Percentiles rank a stretch among this genome's conserved stretches.
These are phyloP conservation scores for Acanthosoma haemorrhoidale DNA, from an alignment of 2,888 invertebrate species.

Conservation along the genomic window DNA sequence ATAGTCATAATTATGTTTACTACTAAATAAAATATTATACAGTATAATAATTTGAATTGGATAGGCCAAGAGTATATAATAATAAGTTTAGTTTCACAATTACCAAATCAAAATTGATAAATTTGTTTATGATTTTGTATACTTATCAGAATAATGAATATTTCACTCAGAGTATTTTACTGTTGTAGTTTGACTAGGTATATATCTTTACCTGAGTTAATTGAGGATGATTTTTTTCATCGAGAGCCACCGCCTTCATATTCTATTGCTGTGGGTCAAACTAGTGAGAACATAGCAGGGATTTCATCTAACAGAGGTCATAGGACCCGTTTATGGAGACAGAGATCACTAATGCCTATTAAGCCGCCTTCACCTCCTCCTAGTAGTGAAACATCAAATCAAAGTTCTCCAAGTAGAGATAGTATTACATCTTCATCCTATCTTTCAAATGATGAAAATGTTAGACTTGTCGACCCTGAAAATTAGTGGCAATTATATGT, in stretches of 20 bases:
- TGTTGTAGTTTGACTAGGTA: conserved; percentile 38
- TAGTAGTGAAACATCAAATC: conserved; percentile 38
- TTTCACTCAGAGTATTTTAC: neutral
- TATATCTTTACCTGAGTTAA: conserved; percentile 39
- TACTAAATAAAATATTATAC: too few species aligned
- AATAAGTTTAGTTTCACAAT: too few species aligned
- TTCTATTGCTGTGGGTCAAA: conserved; percentile 47
- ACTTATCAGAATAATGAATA: too few species aligned
- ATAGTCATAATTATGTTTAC: too few species aligned
- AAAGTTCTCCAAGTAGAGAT: conserved; percentile 42
- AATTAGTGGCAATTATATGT: too few species aligned
- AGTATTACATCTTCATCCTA: conserved; percentile 42
- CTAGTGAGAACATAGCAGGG: conserved; percentile 16
- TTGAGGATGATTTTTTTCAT: conserved; percentile 44
- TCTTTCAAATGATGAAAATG: conserved; percentile 37
- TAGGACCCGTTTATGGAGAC: conserved; percentile 32
- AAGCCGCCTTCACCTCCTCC: conserved; percentile 39
- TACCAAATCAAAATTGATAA: too few species aligned
- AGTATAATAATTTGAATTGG: too few species aligned
- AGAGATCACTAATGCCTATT: conserved; percentile 17
- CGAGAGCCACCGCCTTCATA: conserved; percentile 51
- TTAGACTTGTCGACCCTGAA: conserved; percentile 32
- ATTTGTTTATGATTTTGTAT: too few species aligned
- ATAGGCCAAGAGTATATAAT: too few species aligned
- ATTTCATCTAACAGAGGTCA: conserved; percentile 18